Base-by-base conservation (phyloP, 2,113 vertebrate species). In the Ranitomeya variabilis region DNA sequence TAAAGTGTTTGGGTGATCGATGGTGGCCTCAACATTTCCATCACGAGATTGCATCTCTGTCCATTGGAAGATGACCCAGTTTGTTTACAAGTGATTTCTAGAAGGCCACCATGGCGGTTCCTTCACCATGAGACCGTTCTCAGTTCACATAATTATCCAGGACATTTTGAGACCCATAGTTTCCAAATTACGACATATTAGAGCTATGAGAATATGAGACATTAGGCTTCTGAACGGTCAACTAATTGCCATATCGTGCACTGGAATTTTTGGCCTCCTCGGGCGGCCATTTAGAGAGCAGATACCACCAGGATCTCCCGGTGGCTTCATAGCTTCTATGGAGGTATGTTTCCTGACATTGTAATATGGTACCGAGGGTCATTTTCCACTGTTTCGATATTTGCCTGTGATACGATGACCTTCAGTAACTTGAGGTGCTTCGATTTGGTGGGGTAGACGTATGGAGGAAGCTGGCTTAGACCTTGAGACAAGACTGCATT, bases 401-500 rank as follows among this genome's bases (percentile, higher is more conserved):
- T 51, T 19, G 7, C 7, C 9, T 0, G 18, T 45, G 6, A 51
- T 37, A 7, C 14, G 6, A 15, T 14, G 37, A 73, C 14, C 18
- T 6, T 37, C 8, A 12, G 15, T 8, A 73, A 45, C 69, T 73
- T 37, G 31, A 73, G 19, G 23, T 31, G 69, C 69, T 5, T 3
- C 6, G 37, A 1, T 45, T 74, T 7, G 1, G 18, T 76, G 73
- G 19, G 73, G 12, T 18, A 76, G 73, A 76, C 9, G 2, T 21
- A 2, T 76, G 11, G 19, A 52, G 8, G 73, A 52, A 19, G 45
- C 73, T 76, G 73, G 73, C 73, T 51, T 76, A 76, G 73, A 76
- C 73, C 73, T 76, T 76, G 73, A 52, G 73, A 76, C 73, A 19
- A 76, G 73, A 3, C 73, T 76, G 73, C 73, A 76, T 76, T 76